Conservation (phyloP, 2,113 vertebrate species). For the Psettodes erumei region DNA sequence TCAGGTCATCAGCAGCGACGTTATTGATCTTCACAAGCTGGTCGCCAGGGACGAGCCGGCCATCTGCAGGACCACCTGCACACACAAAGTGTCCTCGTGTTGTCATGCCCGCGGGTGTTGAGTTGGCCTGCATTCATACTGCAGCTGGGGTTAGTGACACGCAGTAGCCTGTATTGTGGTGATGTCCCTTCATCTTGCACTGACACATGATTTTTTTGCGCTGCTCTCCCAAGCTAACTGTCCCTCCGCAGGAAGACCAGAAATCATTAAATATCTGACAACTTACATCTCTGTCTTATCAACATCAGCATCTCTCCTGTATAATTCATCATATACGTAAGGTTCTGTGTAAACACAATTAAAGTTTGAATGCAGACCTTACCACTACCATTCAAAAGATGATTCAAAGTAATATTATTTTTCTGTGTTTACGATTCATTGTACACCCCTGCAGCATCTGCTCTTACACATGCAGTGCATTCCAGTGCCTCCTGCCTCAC, state of each 20-base stretch:
- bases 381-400: background rate
- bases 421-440: background rate
- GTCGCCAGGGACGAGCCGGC: slow-evolving; percentile 92
- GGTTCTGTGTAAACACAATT: no score
- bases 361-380: no score
- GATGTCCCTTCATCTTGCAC: slow-evolving; percentile 54
- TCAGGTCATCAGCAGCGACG: slow-evolving; percentile 82
- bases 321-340: background rate
- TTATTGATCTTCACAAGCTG: slow-evolving; percentile 92
- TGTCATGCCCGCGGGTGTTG: slow-evolving; percentile 43
- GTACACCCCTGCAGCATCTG: background rate
- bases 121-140: slow-evolving; percentile 15
- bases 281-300: background rate
- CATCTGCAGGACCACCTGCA: slow-evolving; percentile 91
- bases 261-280: background rate
- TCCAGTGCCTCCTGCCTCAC: background rate
- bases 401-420: background rate
- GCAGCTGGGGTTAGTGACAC: slow-evolving; percentile 12
- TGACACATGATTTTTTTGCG: slow-evolving; percentile 9
- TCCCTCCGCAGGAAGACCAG: background rate
- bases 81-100: slow-evolving; percentile 65
- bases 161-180: slow-evolving; percentile 23
- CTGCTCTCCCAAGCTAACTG: background rate
- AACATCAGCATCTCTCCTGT: background rate
- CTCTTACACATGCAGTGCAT: no score